Evolutionary conservation across 1,140 invertebrate species (phyloP).

Genomic region (Philotrypesis tridentata): DNA sequence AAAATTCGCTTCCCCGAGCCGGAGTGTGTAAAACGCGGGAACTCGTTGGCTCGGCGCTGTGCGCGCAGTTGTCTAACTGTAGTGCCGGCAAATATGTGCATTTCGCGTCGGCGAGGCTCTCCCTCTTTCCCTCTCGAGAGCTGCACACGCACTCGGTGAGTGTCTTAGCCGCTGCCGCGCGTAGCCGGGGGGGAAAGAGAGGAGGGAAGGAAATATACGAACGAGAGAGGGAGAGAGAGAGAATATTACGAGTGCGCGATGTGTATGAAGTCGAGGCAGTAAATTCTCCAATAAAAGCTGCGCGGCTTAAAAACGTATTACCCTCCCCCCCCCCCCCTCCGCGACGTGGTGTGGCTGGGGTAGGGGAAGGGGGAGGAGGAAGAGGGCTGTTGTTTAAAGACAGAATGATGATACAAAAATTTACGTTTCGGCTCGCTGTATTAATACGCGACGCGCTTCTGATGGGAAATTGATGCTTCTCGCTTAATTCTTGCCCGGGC

Average conservation of each 20-base stretch:
- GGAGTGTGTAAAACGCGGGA: neutral
- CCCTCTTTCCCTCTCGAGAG: too few relatives aligned
- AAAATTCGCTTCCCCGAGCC: neutral
- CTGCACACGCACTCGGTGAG: too few relatives aligned
- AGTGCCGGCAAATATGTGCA: neutral
- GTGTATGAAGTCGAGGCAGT: neutral
- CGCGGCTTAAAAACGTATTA: conserved; percentile 17
- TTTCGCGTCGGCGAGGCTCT: neutral
- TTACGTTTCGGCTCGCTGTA: conserved; percentile 1
- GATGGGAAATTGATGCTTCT: neutral
- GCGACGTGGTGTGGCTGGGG: too few relatives aligned
- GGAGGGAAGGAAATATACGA: neutral
- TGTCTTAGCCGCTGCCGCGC: neutral
- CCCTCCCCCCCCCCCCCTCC: too few relatives aligned
- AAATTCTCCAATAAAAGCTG: conserved; percentile 16
- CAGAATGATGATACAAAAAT: conserved; percentile 14
- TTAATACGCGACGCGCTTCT: neutral
- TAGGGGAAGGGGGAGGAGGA: too few relatives aligned
- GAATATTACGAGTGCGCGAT: conserved; percentile 10
- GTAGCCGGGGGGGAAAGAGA: neutral
- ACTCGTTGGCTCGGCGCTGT: neutral
- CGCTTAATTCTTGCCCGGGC: neutral
- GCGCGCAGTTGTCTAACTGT: too few relatives aligned
- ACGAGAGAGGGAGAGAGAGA: neutral
- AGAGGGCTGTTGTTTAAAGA: neutral